A percentile compares a stretch with the other conserved stretches of the same genome.
phyloP scores from a whole-genome alignment of 2,113 vertebrate species.

The Apeltes quadracus region DNA sequence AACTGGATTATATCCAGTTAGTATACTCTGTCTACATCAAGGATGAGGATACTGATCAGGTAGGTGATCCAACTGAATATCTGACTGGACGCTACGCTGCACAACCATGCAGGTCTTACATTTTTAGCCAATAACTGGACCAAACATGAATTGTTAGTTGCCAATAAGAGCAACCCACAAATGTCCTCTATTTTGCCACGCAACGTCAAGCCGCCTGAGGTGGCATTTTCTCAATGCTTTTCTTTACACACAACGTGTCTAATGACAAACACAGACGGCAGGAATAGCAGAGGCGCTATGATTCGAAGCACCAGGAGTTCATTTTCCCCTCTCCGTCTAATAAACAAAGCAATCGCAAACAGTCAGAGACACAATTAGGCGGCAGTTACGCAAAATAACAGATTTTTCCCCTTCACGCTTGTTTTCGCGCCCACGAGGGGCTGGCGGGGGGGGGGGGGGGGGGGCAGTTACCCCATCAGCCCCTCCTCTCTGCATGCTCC shows the following conservation, averaged over 20 bases:
- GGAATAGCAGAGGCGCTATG: conserved; percentile 6
- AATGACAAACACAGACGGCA: conserved; percentile 37
- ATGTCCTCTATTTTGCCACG: conserved; percentile 22
- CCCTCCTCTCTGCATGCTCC: conserved; percentile 20
- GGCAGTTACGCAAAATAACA: conserved; percentile 77
- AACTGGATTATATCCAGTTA: neutral
- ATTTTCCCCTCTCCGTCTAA: conserved; percentile 52
- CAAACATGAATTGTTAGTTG: conserved; percentile 4
- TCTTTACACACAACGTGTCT: conserved; percentile 9
- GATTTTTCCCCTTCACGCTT: conserved; percentile 56
- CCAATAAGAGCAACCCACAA: neutral
- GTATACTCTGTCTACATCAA: conserved; percentile 14
- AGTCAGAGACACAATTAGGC: conserved; percentile 73
- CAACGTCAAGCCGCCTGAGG: conserved; percentile 13
- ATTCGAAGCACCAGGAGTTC: conserved; percentile 47
- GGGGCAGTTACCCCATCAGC: conserved; percentile 42
- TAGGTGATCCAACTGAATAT: neutral
- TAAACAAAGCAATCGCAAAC: conserved; percentile 76
- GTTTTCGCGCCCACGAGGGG: conserved; percentile 35
- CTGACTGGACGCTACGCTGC: neutral
- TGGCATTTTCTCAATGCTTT: conserved; percentile 1
- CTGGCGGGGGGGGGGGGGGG: neutral
- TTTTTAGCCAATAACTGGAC: neutral
- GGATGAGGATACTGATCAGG: conserved; percentile 5
- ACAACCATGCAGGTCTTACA: neutral